Percentiles rank a stretch among this genome's conserved stretches.
Conservation (phyloP, 37 sponge, comb jelly and placozoan species). For the Cladorhizidae sp. region DNA sequence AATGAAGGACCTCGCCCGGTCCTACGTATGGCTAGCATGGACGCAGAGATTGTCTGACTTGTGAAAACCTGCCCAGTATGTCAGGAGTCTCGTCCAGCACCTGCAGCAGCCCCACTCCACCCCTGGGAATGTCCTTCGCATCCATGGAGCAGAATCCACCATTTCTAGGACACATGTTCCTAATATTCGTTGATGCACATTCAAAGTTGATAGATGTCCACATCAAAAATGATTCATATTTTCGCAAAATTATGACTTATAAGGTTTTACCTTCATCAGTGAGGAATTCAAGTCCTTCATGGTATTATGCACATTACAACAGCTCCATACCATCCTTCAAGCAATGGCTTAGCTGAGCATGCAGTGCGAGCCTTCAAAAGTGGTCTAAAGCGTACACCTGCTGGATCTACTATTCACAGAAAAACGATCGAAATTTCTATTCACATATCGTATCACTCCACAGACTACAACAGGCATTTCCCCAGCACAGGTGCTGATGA, state of each 20-base stretch:
- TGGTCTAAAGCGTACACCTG: constrained; percentile 10
- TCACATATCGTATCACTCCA: too few species aligned
- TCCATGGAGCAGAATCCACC: neutral
- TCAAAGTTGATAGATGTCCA: constrained; percentile 3
- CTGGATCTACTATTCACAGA: neutral
- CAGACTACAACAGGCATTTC: constrained; percentile 13
- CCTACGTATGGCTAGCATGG: too few species aligned
- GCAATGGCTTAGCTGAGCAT: too few species aligned
- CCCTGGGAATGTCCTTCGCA: constrained; percentile 10
- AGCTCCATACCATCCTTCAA: too few species aligned
- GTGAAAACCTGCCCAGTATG: neutral
- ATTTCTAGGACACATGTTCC: neutral
- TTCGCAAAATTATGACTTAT: constrained; percentile 19
- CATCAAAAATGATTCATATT: constrained; percentile 7
- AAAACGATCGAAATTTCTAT: constrained; percentile 13
- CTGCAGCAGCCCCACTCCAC: constrained; percentile 34
- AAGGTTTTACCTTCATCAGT: constrained; percentile 25
- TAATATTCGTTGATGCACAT: neutral
- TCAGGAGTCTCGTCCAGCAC: constrained; percentile 1
- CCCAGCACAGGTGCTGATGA: constrained; percentile 5
- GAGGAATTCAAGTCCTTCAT: too few species aligned
- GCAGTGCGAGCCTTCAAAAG: too few species aligned
- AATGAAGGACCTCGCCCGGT: constrained; percentile 50
- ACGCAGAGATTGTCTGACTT: constrained; percentile 9
- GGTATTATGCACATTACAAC: too few species aligned